A percentile compares a stretch with the other conserved stretches of the same genome.
These are phyloP conservation scores for Calycopis cecrops DNA, from an alignment of 1,140 invertebrate species.

Conservation along the genomic window DNA sequence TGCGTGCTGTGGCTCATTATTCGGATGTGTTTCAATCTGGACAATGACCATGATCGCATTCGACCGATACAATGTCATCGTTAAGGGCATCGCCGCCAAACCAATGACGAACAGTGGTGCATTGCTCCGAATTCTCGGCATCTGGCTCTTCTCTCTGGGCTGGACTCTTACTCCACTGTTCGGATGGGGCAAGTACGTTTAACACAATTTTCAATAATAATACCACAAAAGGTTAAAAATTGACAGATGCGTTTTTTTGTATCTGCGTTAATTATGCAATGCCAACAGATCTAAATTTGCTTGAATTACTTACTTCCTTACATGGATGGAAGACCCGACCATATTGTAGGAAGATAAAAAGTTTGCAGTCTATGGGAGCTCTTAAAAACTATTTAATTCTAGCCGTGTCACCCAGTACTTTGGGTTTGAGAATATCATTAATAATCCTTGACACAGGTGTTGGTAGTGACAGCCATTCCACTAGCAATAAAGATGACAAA, in stretches of 20 bases:
- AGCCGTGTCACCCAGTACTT: too few relatives aligned
- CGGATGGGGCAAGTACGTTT: constrained; percentile 79
- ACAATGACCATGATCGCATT: constrained; percentile 90
- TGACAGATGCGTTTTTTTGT: too few relatives aligned
- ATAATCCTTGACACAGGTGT: too few relatives aligned
- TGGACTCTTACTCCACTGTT: constrained; percentile 83
- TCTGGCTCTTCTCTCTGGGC: constrained; percentile 81
- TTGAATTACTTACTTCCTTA: not conserved
- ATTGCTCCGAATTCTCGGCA: constrained; percentile 79
- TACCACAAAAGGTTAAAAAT: too few relatives aligned
- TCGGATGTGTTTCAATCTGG: constrained; percentile 90
- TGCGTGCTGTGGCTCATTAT: constrained; percentile 86
- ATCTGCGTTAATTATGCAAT: too few relatives aligned
- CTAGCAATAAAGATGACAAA: too few relatives aligned
- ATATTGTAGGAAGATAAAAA: too few relatives aligned
- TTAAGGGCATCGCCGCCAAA: constrained; percentile 82
- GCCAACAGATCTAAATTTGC: too few relatives aligned
- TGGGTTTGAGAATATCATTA: too few relatives aligned
- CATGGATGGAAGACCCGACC: too few relatives aligned
- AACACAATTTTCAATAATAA: not conserved
- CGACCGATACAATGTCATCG: constrained; percentile 92
- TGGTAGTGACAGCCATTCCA: too few relatives aligned
- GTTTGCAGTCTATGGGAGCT: too few relatives aligned
- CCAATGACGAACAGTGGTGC: constrained; percentile 82
- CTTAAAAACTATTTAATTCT: not conserved